These are phyloP conservation scores for Paelopatides confundens DNA, from an alignment of 53 echinoderm and acorn worm genomes.

Conservation along the genomic window DNA sequence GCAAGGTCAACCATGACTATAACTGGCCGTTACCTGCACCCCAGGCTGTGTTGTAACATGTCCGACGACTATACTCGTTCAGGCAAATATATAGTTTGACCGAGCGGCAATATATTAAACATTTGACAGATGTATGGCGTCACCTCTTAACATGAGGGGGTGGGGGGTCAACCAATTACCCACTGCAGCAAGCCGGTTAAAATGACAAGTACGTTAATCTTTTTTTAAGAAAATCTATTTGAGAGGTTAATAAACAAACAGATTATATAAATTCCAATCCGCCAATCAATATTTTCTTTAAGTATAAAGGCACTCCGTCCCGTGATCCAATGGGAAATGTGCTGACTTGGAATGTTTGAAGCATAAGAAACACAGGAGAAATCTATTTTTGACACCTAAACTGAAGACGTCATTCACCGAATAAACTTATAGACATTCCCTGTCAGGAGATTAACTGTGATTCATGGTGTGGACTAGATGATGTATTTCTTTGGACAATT, in stretches of 20 bases:
- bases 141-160: too few species aligned
- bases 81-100: too few species aligned
- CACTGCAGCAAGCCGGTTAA: background rate
- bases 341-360: background rate
- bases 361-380: background rate
- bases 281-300: too few species aligned
- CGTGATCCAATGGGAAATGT: background rate
- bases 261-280: constrained; percentile 29
- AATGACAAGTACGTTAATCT: constrained; percentile 30
- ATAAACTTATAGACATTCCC: background rate
- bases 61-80: too few species aligned
- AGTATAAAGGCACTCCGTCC: too few species aligned
- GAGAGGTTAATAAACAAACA: constrained; percentile 13
- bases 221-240: constrained; percentile 1
- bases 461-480: background rate
- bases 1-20: too few species aligned
- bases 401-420: background rate
- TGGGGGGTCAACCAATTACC: background rate
- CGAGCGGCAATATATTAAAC: too few species aligned
- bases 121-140: too few species aligned
- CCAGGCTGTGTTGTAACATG: too few species aligned
- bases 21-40: too few species aligned
- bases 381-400: background rate
- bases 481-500: too few species aligned
- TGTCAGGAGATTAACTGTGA: background rate